Evolutionary conservation across 2,113 vertebrate species (phyloP).

Genomic region (Procavia capensis): DNA sequence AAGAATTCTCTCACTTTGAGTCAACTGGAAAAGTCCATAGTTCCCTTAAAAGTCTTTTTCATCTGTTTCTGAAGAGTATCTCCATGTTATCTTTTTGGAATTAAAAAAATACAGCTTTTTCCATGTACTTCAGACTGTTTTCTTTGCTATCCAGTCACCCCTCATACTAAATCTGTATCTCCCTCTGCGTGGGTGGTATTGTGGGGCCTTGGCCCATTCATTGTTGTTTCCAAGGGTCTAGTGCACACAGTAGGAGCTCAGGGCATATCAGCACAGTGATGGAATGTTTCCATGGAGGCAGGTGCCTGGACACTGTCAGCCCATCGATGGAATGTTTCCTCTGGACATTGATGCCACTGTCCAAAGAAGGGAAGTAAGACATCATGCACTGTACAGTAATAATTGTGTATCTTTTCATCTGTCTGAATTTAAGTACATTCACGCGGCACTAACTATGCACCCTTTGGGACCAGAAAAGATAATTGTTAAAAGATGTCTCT

Average conservation of each 20-base stretch:
- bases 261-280: background rate
- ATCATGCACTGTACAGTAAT: background rate
- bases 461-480: background rate
- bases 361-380: background rate
- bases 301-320: too few relatives aligned
- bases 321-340: background rate
- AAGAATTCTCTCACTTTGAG: conserved; percentile 35
- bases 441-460: background rate
- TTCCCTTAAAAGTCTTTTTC: conserved; percentile 8
- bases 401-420: background rate
- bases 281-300: background rate
- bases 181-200: too few relatives aligned
- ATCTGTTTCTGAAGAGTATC: background rate
- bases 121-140: background rate
- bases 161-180: background rate
- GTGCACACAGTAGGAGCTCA: background rate
- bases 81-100: background rate
- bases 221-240: background rate
- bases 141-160: background rate
- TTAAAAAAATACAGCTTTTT: background rate
- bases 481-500: background rate
- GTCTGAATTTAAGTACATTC: background rate
- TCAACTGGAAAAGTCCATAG: background rate
- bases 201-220: background rate
- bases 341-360: background rate